Percentiles rank a stretch among this genome's conserved stretches.
These are phyloP conservation scores for Cyclopterus lumpus DNA, from an alignment of 2,797 vertebrate genomes.

Conservation along the genomic window DNA sequence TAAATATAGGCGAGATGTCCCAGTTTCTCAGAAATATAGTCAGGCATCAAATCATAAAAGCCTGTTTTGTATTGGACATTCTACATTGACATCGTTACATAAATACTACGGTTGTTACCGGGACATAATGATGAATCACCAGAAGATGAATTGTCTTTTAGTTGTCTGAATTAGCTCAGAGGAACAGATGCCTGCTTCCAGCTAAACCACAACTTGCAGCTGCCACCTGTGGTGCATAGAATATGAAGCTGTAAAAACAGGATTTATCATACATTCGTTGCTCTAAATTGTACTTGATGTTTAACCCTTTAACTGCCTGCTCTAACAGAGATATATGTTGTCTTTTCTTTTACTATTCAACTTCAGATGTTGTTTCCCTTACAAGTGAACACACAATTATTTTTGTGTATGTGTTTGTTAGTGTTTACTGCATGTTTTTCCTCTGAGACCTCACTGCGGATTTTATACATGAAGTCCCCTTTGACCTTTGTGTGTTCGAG, in stretches of 20 bases:
- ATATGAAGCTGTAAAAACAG: not conserved
- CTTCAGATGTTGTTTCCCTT: not conserved
- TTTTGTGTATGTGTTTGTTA: not conserved
- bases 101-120: conserved; percentile 70
- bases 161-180: conserved; percentile 19
- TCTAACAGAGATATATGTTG: not conserved
- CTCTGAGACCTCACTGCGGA: not conserved
- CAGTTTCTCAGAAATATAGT: conserved; percentile 43
- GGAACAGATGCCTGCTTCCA: conserved; percentile 36
- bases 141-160: conserved; percentile 39
- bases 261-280: not conserved
- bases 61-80: conserved; percentile 45
- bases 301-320: no score
- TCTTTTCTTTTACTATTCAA: not conserved
- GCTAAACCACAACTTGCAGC: conserved; percentile 17
- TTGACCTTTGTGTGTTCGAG: not conserved
- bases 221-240: conserved; percentile 27
- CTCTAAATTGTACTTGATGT: not conserved
- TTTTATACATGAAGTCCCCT: not conserved
- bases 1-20: conserved; percentile 55
- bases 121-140: conserved; percentile 61
- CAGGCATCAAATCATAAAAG: conserved; percentile 45
- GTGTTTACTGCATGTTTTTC: not conserved
- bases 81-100: conserved; percentile 53
- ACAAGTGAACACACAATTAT: not conserved